Evolutionary conservation across 2,888 invertebrate genomes (phyloP), one percentile per base, ranked within the genome.

Genomic region (Vanessa cardui): DNA sequence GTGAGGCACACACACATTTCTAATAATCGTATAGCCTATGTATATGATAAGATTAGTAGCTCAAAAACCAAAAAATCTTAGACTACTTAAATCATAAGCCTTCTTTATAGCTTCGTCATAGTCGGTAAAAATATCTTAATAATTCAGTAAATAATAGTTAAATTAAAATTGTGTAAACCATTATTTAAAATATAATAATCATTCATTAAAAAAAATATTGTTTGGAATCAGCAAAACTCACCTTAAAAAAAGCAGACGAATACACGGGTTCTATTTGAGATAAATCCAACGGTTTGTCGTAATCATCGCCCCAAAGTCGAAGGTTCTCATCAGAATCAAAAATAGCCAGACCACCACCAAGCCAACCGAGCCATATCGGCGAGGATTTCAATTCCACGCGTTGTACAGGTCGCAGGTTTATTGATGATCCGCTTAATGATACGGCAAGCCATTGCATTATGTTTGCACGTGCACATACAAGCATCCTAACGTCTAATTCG

Each of bases 251-350:
- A 54, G 97, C 97, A 45, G 97, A 97, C 56, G 96, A 96, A 80
- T 98, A 98, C 0, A 98, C 97, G 50, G 98, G 94, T 50, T 96
- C 96, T 18, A 97, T 96, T 79, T 94, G 94, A 45, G 96, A 96
- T 74, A 98, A 93, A 83, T 98, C 98, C 73, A 97, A 89, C 31
- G 96, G 92, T 85, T 98, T 98, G 76, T 97, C 96, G 80, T 98
- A 97, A 71, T 98, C 95, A 1, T 98, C 98, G 81, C 99, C 99
- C 80, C 98, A 94, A 58, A 99, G 91, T 83, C 98, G 96, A 67
- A 99, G 88, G 75, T 96, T 96, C 87, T 99, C 99, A 70, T 95
- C 94, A 0, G 95, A 95, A 87, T 99, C 99, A 72, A 99, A 89
- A 66, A 97, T 94, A 0, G 97, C 97, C 47, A 99, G 93, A 64